These are phyloP conservation scores for Meliscaeva auricollis DNA, from an alignment of 2,888 invertebrate species.

Conservation along the genomic window DNA sequence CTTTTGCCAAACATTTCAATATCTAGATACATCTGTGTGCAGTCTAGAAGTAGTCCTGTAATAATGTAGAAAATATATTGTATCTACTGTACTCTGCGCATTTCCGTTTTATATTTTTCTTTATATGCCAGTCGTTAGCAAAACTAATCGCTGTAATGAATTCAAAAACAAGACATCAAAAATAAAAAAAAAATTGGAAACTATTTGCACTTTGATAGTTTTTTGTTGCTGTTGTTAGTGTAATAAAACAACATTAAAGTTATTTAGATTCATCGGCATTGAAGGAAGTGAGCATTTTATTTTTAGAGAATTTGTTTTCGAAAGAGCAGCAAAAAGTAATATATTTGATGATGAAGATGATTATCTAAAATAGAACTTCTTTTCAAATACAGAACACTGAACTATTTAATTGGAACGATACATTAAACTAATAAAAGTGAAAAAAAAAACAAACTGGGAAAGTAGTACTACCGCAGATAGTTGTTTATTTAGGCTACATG, in stretches of 20 bases:
- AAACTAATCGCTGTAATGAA: conserved; percentile 32
- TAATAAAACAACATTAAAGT: background rate
- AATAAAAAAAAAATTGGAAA: background rate
- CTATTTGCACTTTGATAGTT: background rate
- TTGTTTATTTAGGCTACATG: too few species aligned
- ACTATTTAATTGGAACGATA: too few species aligned
- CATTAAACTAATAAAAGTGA: too few species aligned
- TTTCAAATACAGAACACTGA: too few species aligned
- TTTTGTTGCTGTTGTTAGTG: background rate
- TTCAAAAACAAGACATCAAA: background rate
- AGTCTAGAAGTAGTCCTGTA: background rate
- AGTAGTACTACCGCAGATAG: too few species aligned
- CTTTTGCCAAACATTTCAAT: conserved; percentile 19
- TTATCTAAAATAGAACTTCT: too few species aligned
- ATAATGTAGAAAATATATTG: background rate
- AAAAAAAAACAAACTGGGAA: too few species aligned
- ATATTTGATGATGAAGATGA: too few species aligned
- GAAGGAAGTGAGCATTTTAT: too few species aligned
- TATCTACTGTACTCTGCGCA: background rate
- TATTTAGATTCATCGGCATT: too few species aligned
- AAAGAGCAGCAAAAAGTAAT: too few species aligned
- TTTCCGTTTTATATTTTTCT: conserved; percentile 31
- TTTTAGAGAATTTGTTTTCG: too few species aligned
- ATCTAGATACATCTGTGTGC: background rate
- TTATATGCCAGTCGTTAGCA: conserved; percentile 24